Evolutionary conservation across 2,888 invertebrate genomes (phyloP), one percentile per base, ranked within the genome.

Genomic region (Idaea dimidiata): DNA sequence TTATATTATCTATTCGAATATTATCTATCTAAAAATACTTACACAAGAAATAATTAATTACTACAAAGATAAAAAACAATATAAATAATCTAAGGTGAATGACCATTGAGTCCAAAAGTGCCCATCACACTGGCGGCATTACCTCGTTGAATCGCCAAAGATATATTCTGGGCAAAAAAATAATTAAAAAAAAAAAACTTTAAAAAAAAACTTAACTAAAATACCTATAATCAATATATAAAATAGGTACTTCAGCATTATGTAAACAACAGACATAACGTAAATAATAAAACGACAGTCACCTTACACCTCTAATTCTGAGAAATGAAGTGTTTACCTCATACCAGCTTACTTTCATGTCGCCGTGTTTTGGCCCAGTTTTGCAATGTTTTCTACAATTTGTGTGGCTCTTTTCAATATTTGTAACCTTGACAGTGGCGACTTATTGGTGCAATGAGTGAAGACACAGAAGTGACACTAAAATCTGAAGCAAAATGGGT

Each of bases 381-480:
- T 84, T 81, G 83, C 82, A 82, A 84, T 78, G 79, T 71, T 71
- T 71, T 71, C 72, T 70, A 69, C 66, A 67, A 60, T 59, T 66
- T 66, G 62, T 66, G 59, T 62, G 67, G 62, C 72, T 69, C 72
- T 78, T 76, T 72, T 76, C 76, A 75, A 17, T n/a, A 76, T 73
- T 62, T 54, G 68, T 83, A 79, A 85, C 85, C 86, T 86, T 86
- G 86, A 66, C 86, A 84, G 77, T 66, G 68, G 70, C 10, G 14
- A 43, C 69, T 72, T 69, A 65, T 59, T 70, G 70, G 69, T 62
- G 67, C 66, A 59, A 10, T 32, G 61, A 17, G 6, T 31, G 32
- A n/a, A 6, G 5, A 18, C 18, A 17, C 6, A 4, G 18, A 61
- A 24, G 24, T 24, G 24, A 24, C 24, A 24, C 24, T 24, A 5